A percentile compares a stretch with the other conserved stretches of the same genome.
phyloP scores from a whole-genome alignment of 2,797 vertebrate species.

The Atherinosoma microstoma region DNA sequence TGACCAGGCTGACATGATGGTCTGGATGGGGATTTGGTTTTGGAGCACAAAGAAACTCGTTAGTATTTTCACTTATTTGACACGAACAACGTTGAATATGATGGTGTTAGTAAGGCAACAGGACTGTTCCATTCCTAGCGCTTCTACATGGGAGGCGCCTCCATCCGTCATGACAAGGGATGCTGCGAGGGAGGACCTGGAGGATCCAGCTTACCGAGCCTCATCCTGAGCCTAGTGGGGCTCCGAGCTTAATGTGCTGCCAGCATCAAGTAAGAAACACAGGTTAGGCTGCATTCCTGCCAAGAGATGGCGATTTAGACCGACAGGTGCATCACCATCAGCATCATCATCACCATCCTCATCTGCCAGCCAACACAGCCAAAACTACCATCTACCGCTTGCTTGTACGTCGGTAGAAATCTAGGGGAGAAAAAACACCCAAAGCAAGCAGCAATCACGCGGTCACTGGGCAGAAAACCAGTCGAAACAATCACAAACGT shows the following conservation, averaged over 20 bases:
- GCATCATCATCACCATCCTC: constrained; percentile 28
- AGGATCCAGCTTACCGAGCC: constrained; percentile 13
- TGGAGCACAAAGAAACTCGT: neutral
- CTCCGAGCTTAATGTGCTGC: constrained; percentile 4
- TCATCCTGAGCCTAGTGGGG: neutral
- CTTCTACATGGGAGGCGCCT: constrained; percentile 60
- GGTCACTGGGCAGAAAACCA: neutral
- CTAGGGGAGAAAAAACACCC: constrained; percentile 1
- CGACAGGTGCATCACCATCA: constrained; percentile 76
- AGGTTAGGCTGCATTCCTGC: constrained; percentile 63
- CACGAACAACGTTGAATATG: neutral
- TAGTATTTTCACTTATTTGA: constrained; percentile 1
- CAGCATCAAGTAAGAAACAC: constrained; percentile 38
- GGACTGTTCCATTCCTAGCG: constrained; percentile 30
- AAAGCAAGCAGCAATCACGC: neutral
- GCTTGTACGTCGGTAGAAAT: neutral
- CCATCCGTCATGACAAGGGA: constrained; percentile 48
- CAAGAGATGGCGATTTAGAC: constrained; percentile 48
- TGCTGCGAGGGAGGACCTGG: constrained; percentile 34
- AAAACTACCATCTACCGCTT: constrained; percentile 8
- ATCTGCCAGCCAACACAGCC: constrained; percentile 19
- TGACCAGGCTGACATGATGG: neutral
- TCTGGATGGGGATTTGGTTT: neutral
- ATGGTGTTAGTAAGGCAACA: neutral
- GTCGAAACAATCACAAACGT: neutral